Evolutionary conservation across 1,140 invertebrate genomes (phyloP).

Genomic region (Drosophila pseudoananassae): DNA sequence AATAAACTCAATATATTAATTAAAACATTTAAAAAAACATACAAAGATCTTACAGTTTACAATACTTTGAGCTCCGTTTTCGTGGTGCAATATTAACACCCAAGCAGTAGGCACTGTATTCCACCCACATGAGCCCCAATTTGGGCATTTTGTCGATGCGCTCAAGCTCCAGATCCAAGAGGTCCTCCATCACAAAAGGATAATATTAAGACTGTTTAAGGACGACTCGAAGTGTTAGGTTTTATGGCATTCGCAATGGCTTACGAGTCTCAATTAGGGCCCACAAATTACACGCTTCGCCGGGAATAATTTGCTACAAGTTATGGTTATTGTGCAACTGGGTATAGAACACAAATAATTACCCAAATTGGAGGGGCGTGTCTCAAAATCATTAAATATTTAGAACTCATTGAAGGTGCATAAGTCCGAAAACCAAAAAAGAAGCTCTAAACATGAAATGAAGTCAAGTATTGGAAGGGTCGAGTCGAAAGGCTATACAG

Average conservation of each 20-base stretch:
- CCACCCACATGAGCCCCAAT: constrained; percentile 58
- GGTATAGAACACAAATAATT: constrained; percentile 43
- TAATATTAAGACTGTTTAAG: constrained; percentile 35
- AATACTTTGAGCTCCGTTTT: constrained; percentile 58
- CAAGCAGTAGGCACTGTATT: constrained; percentile 55
- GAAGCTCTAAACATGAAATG: constrained; percentile 8
- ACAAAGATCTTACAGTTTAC: constrained; percentile 39
- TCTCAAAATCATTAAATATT: constrained; percentile 63
- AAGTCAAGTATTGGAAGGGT: constrained; percentile 1
- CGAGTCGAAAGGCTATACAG: not conserved
- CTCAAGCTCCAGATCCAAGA: constrained; percentile 53
- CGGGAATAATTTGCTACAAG: constrained; percentile 49
- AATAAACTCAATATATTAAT: not conserved
- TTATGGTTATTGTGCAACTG: constrained; percentile 59
- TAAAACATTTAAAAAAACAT: not conserved
- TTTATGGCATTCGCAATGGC: constrained; percentile 51
- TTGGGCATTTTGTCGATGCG: constrained; percentile 58
- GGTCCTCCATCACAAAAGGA: constrained; percentile 48
- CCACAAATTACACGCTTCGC: constrained; percentile 66
- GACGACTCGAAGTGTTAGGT: not conserved
- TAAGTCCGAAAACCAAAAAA: constrained; percentile 3
- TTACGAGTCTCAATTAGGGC: constrained; percentile 48
- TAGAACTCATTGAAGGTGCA: constrained; percentile 22
- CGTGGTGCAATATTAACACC: constrained; percentile 63
- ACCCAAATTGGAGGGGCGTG: constrained; percentile 50